Percentiles rank a stretch among this genome's conserved stretches.
Evolutionary conservation across 1,140 invertebrate genomes (phyloP).

Genomic region (Leguminivora glycinivorella): DNA sequence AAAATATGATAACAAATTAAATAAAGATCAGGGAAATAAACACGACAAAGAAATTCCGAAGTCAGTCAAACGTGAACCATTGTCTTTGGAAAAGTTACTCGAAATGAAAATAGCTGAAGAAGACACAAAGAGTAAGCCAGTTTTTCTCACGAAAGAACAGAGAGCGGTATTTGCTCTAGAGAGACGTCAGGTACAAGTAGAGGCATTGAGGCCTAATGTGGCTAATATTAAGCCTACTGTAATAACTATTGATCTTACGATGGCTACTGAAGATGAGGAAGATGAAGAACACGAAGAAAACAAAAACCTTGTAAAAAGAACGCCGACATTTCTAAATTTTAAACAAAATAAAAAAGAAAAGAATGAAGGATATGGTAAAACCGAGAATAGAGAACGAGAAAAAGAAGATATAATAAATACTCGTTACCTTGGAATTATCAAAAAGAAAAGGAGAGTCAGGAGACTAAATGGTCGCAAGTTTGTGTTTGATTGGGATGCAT

Average conservation of each 20-base stretch:
- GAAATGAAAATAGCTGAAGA: slow-evolving; percentile 98
- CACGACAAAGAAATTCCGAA: slow-evolving; percentile 65
- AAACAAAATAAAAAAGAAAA: slow-evolving; percentile 72
- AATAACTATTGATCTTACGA: slow-evolving; percentile 73
- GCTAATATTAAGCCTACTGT: slow-evolving; percentile 66
- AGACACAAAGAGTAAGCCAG: slow-evolving; percentile 94
- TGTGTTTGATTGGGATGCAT: slow-evolving; percentile 99
- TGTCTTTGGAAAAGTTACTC: slow-evolving; percentile 97
- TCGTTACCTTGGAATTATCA: slow-evolving; percentile 95
- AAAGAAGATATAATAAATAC: slow-evolving; percentile 96
- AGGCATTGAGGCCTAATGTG: slow-evolving; percentile 79
- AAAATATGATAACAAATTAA: slow-evolving; percentile 69
- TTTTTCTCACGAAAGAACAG: slow-evolving; percentile 98
- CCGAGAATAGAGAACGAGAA: slow-evolving; percentile 95
- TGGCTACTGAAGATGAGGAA: slow-evolving; percentile 66
- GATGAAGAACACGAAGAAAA: slow-evolving; percentile 60
- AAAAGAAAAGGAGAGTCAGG: slow-evolving; percentile 95
- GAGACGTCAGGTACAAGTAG: slow-evolving; percentile 92
- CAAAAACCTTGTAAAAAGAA: slow-evolving; percentile 56
- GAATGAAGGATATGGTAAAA: slow-evolving; percentile 79
- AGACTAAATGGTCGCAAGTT: slow-evolving; percentile 99
- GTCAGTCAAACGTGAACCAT: slow-evolving; percentile 88
- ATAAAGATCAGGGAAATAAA: slow-evolving; percentile 71
- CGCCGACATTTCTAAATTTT: slow-evolving; percentile 51
- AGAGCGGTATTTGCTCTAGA: slow-evolving; percentile 93